Conservation (phyloP, 1,140 invertebrate species). For the Phthorimaea operculella region DNA sequence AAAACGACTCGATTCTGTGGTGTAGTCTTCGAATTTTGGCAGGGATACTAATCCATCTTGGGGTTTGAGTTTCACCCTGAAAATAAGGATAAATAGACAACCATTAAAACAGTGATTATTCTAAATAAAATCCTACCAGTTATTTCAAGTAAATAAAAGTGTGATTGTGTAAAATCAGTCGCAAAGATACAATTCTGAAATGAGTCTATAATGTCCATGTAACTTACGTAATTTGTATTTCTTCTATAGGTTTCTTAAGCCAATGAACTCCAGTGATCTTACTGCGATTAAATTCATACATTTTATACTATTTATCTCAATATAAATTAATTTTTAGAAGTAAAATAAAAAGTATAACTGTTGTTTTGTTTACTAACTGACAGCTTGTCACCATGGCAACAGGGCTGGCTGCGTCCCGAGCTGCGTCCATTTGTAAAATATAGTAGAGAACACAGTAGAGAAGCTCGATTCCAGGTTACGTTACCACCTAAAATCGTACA, state of each 20-base stretch:
- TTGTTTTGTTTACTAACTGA: too few species aligned
- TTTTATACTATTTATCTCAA: conserved; percentile 8
- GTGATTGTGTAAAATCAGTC: not conserved
- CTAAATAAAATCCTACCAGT: conserved; percentile 5
- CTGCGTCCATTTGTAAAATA: too few species aligned
- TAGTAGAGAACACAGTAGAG: too few species aligned
- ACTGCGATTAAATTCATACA: conserved; percentile 41
- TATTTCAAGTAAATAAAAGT: not conserved
- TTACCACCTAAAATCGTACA: too few species aligned
- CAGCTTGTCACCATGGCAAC: too few species aligned
- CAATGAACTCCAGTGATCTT: conserved; percentile 42
- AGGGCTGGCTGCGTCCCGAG: too few species aligned
- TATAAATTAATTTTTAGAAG: too few species aligned
- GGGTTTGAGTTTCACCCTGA: conserved; percentile 50
- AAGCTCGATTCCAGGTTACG: too few species aligned
- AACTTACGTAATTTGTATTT: conserved; percentile 45
- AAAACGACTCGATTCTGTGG: conserved; percentile 24
- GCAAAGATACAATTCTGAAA: not conserved
- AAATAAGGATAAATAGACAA: conserved; percentile 15
- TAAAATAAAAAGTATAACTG: not conserved
- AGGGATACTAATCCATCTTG: conserved; percentile 38
- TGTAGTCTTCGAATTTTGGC: conserved; percentile 48
- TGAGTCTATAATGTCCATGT: not conserved
- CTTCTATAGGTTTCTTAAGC: conserved; percentile 36
- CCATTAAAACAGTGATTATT: not conserved